Conservation (phyloP, 1,140 invertebrate species). For the Sweltsa coloradensis region DNA sequence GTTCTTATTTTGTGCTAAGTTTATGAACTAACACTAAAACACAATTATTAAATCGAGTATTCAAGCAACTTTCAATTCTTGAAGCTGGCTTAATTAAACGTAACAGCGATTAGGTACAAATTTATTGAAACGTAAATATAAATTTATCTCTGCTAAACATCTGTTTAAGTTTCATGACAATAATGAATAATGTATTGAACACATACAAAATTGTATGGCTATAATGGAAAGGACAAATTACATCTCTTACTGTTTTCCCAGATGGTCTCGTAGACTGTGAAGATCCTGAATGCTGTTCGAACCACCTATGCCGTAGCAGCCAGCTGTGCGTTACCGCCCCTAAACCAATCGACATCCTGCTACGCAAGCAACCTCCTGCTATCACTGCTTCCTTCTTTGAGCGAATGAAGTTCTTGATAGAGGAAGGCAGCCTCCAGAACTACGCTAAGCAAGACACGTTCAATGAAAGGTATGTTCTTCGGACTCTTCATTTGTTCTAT, state of each 20-base stretch:
- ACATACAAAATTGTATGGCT: neutral
- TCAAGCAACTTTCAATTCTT: too few relatives aligned
- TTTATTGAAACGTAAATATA: neutral
- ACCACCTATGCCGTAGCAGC: constrained; percentile 64
- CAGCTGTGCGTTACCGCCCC: constrained; percentile 83
- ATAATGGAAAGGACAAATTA: constrained; percentile 5
- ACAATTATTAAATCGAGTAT: too few relatives aligned
- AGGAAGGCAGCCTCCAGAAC: constrained; percentile 93
- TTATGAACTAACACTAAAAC: too few relatives aligned
- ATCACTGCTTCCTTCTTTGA: constrained; percentile 97
- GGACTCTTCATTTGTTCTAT: too few relatives aligned
- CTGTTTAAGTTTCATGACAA: constrained; percentile 1
- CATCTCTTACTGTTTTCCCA: constrained; percentile 40
- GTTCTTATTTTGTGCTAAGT: too few relatives aligned
- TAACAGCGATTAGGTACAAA: neutral
- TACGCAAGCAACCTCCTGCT: constrained; percentile 87
- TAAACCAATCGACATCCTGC: constrained; percentile 85
- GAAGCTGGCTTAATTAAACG: too few relatives aligned
- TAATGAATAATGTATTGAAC: constrained; percentile 9
- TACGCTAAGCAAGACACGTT: constrained; percentile 90
- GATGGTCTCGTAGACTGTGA: constrained; percentile 94
- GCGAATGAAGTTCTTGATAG: constrained; percentile 94
- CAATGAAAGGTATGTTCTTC: constrained; percentile 77
- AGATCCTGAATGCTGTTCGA: constrained; percentile 92
- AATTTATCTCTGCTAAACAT: neutral